Evolutionary conservation across 2,113 vertebrate species (phyloP).

Genomic region (Perca schrenkii): DNA sequence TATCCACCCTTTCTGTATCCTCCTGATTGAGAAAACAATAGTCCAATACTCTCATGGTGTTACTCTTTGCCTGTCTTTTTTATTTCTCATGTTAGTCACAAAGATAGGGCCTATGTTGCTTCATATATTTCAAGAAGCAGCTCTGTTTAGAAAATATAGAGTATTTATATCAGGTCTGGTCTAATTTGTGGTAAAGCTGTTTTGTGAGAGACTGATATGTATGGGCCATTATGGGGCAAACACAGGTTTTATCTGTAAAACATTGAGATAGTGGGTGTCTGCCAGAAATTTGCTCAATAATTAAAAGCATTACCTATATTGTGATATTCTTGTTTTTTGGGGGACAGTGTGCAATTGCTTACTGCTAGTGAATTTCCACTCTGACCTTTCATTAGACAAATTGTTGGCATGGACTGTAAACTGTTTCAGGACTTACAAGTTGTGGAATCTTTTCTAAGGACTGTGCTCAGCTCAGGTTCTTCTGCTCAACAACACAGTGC

Average conservation of each 20-base stretch:
- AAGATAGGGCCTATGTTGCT: not conserved
- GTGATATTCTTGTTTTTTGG: not conserved
- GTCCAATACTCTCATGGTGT: not conserved
- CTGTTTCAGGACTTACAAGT: conserved; percentile 3
- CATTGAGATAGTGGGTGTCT: not conserved
- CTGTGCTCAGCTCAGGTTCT: conserved; percentile 21
- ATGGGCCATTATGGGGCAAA: not conserved
- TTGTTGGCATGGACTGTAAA: not conserved
- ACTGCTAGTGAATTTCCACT: not conserved
- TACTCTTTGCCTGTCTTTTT: not conserved
- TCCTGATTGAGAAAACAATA: not conserved
- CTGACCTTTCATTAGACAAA: not conserved
- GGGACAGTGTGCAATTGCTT: not conserved
- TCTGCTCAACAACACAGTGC: conserved; percentile 9
- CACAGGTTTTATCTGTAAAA: not conserved
- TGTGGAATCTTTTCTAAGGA: not conserved
- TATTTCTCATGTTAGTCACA: not conserved
- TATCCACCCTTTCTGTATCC: not conserved
- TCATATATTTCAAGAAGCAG: not conserved
- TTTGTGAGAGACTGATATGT: not conserved
- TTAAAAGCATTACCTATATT: not conserved
- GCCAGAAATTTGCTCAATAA: not conserved
- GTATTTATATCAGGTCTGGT: not conserved
- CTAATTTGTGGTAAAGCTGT: not conserved
- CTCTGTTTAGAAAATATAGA: too few species aligned